A percentile compares a stretch with the other conserved stretches of the same genome.
phyloP scores from a whole-genome alignment of 2,797 vertebrate species.

The Spinus olivaceus region DNA sequence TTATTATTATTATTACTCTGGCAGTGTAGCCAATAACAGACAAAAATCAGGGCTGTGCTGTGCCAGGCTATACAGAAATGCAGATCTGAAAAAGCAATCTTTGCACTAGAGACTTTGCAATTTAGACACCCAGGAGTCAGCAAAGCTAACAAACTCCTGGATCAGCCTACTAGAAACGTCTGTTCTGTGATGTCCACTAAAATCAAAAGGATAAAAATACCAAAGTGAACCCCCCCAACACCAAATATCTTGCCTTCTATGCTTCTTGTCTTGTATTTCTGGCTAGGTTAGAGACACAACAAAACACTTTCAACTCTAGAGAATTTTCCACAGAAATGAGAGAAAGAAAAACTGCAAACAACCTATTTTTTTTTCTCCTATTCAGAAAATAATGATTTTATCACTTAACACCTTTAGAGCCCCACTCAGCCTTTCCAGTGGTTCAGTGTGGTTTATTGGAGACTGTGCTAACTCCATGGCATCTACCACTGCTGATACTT shows the following conservation, averaged over 20 bases:
- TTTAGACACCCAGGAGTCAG: neutral
- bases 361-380: accelerated
- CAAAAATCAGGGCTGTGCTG: neutral
- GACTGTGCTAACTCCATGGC: neutral
- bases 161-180: too few relatives aligned
- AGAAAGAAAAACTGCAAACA: neutral
- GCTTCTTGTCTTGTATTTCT: neutral
- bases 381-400: neutral
- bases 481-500: neutral
- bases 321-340: neutral
- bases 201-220: neutral
- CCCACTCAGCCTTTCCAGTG: neutral
- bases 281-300: neutral
- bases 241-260: neutral
- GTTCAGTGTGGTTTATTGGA: neutral
- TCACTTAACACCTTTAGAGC: neutral
- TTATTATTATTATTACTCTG: neutral
- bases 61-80: neutral
- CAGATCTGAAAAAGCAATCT: neutral
- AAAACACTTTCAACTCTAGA: neutral
- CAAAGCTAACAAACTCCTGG: neutral
- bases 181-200: neutral
- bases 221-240: neutral
- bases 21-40: neutral
- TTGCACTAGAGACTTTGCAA: neutral